Base-by-base conservation (phyloP, 2,888 invertebrate species). In the Colostygia pectinataria region DNA sequence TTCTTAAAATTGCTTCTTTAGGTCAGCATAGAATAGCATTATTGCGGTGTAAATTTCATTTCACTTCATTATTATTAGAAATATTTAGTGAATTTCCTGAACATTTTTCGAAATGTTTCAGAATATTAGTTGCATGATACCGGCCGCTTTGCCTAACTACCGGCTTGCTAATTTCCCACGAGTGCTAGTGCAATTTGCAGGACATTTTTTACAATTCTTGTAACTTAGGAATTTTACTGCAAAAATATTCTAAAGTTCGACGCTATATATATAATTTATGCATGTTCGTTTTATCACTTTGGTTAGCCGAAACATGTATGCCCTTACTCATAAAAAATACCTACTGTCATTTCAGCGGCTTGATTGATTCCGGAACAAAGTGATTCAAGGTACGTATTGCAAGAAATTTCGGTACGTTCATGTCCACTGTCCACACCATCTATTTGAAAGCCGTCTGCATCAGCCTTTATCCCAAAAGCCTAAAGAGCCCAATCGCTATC, bases 121-220 rank as follows among this genome's bases (percentile, higher is more conserved):
- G 18, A n/a, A 46, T 23, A 52, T 52, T 42, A 52, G 32, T 7
- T 9, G 10, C 14, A 38, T 37, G 32, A 45, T 37, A 24, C 25
- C 33, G 24, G n/a, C 18, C 45, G 32, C 23, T 10, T 33, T 10
- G 20, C 13, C 42, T 43, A 44, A 48, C 48, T 46, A 41, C 31
- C 23, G 24, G 34, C 33, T 14, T 7, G 27, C 25, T 55, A 49
- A 57, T 57, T 57, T 57, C 57, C 57, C 57, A 38, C 24, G 57
- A 50, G 57, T 25, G 38, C 48, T 0, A 8, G 28, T 39, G 32
- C 42, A 44, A 49, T 41, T 44, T 45, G 32, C 28, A 29, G 37
- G 45, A 38, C 44, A 38, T 37, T 44, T 53, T 53, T 53, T 37
- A 15, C 27, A 45, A 38, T 53, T 49, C 49, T 33, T 29, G 32